Conservation (phyloP, 2,797 vertebrate genomes). For the Rhyacichthys aspro region DNA sequence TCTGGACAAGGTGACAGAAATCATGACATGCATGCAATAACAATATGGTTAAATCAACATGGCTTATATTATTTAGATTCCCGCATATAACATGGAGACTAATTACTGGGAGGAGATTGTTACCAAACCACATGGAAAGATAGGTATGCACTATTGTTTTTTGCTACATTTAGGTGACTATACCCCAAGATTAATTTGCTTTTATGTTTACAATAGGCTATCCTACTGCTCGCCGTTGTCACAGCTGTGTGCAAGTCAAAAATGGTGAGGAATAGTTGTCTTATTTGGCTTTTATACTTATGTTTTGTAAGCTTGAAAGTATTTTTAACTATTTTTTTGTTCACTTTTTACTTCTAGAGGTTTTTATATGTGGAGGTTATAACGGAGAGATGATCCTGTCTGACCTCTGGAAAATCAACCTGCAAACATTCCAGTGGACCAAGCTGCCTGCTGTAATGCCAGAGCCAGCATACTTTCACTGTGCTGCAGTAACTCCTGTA, state of each 20-base stretch:
- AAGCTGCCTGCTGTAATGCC: conserved; percentile 93
- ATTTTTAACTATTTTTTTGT: background rate
- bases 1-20: conserved; percentile 88
- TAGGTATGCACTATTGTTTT: conserved; percentile 77
- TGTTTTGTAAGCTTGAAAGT: background rate
- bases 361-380: conserved; percentile 95
- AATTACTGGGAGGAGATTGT: conserved; percentile 96
- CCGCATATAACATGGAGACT: conserved; percentile 96
- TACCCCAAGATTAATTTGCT: background rate
- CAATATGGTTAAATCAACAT: background rate
- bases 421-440: conserved; percentile 92
- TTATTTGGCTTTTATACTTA: background rate
- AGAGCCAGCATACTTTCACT: conserved; percentile 97
- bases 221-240: conserved; percentile 93
- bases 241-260: conserved; percentile 97
- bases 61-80: conserved; percentile 82
- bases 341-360: conserved; percentile 77
- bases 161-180: background rate
- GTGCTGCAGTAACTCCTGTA: conserved; percentile 95
- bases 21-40: background rate
- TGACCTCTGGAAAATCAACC: conserved; percentile 93
- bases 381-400: conserved; percentile 93
- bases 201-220: conserved; percentile 83
- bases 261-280: conserved; percentile 81
- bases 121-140: conserved; percentile 92